Percentiles rank a stretch among this genome's conserved stretches.
Conservation (phyloP, 2,797 vertebrate species). For the Xerus rutilus region DNA sequence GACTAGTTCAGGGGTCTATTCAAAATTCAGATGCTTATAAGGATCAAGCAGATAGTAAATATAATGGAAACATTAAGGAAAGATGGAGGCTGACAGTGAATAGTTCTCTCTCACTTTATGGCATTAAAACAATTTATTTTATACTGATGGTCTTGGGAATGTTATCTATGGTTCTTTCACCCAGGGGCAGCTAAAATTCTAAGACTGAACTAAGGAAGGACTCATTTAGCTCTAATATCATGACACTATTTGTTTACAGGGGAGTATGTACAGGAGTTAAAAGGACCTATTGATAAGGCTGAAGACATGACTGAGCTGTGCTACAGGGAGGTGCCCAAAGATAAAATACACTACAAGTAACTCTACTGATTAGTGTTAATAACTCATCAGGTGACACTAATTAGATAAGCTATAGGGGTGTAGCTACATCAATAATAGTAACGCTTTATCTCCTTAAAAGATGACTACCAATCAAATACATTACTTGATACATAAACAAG, state of each 20-base stretch:
- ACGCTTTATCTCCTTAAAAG: conserved; percentile 11
- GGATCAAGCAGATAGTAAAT: not conserved
- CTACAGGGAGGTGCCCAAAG: not conserved
- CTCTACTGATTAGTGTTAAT: not conserved
- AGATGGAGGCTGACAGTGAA: not conserved
- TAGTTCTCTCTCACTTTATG: not conserved
- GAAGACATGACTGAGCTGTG: not conserved
- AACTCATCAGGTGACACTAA: not conserved
- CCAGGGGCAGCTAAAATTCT: not conserved
- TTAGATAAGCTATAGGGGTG: not conserved
- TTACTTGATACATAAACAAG: not conserved
- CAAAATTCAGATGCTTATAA: not conserved
- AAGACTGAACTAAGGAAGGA: not conserved
- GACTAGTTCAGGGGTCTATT: conserved; percentile 32
- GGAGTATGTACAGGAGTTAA: not conserved
- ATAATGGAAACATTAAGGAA: not conserved
- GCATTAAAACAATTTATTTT: not conserved
- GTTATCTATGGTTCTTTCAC: not conserved
- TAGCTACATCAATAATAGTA: not conserved
- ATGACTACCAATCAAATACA: not conserved
- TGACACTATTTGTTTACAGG: not conserved
- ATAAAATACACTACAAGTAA: not conserved
- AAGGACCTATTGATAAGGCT: not conserved
- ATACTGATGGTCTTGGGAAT: not conserved
- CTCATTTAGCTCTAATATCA: not conserved